Conservation (phyloP, 2,797 vertebrate genomes). For the Phoeniculus purpureus region DNA sequence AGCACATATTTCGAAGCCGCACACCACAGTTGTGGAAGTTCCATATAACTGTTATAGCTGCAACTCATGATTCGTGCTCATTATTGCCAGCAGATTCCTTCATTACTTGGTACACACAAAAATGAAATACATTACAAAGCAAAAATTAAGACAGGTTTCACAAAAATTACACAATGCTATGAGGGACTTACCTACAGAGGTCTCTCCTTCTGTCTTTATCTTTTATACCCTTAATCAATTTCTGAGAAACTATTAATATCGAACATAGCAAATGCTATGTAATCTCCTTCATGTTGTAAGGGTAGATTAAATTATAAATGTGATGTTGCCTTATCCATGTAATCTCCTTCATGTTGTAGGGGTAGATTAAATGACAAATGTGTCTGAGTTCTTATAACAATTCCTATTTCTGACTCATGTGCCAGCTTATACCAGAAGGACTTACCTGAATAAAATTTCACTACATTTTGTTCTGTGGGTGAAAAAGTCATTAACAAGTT, state of each 20-base stretch:
- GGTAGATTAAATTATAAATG: neutral
- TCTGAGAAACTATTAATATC: neutral
- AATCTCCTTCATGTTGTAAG: neutral
- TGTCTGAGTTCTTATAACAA: neutral
- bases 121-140: neutral
- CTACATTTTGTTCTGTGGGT: neutral
- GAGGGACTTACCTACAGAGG: neutral
- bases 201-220: neutral
- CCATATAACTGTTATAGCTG: neutral
- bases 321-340: neutral
- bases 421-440: neutral
- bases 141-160: neutral
- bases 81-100: neutral
- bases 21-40: neutral
- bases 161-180: neutral
- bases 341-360: neutral
- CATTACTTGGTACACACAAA: neutral
- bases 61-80: neutral
- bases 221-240: neutral
- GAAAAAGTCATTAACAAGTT: conserved; percentile 5
- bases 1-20: neutral
- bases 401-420: neutral
- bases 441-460: neutral
- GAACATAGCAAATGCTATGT: neutral
- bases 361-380: neutral